Conservation (phyloP, 2,797 vertebrate species). For the Odontamblyopus lacepedii region DNA sequence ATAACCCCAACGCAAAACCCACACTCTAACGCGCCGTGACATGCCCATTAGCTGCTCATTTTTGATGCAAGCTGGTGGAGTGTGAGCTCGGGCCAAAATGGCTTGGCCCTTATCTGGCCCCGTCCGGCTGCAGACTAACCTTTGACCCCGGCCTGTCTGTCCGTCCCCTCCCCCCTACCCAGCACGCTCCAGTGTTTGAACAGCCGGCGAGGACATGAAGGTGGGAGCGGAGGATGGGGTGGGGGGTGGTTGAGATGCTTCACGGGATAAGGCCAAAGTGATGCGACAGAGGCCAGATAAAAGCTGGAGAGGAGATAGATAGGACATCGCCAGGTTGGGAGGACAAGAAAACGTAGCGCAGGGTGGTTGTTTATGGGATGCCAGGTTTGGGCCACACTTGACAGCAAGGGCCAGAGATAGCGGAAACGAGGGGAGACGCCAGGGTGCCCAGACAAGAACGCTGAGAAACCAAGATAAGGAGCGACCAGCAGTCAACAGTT, state of each 20-base stretch:
- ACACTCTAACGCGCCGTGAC: background rate
- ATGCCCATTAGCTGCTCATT: background rate
- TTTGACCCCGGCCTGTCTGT: conserved; percentile 60
- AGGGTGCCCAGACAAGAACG: conserved; percentile 51
- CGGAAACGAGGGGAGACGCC: conserved; percentile 38
- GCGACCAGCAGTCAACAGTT: conserved; percentile 67
- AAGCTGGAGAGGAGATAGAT: conserved; percentile 18
- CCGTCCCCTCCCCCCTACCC: conserved; percentile 35
- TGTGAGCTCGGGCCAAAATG: conserved; percentile 9
- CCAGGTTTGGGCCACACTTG: conserved; percentile 48
- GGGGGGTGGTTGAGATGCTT: conserved; percentile 1
- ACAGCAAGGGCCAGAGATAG: conserved; percentile 47
- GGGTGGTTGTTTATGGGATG: conserved; percentile 32
- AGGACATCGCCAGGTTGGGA: conserved; percentile 21
- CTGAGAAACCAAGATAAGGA: conserved; percentile 75
- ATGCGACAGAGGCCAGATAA: conserved; percentile 42
- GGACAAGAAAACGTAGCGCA: conserved; percentile 10
- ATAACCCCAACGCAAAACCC: background rate
- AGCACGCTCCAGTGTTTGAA: conserved; percentile 35
- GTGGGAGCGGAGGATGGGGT: background rate
- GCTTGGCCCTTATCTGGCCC: conserved; percentile 44
- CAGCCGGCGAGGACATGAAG: conserved; percentile 18
- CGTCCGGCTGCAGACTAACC: conserved; percentile 62
- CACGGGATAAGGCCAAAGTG: conserved; percentile 39
- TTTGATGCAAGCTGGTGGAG: background rate